phyloP scores from a whole-genome alignment of 2,113 vertebrate species.

The Lontra canadensis region DNA sequence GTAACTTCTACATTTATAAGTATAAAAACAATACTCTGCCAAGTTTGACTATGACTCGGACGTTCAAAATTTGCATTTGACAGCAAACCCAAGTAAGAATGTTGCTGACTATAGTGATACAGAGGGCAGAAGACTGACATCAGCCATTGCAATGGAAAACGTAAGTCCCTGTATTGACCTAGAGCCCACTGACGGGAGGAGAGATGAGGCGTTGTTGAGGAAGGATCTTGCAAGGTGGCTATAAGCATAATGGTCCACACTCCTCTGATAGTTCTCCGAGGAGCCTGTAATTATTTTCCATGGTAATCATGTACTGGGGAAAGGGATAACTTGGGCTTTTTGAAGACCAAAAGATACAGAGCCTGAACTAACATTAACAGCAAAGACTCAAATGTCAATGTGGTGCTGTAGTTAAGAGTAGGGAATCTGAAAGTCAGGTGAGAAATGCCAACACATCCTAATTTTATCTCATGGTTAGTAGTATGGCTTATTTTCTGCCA shows the following conservation, averaged over 20 bases:
- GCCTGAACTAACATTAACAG: neutral
- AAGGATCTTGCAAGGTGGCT: neutral
- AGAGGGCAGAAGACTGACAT: neutral
- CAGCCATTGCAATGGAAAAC: neutral
- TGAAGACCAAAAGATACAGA: neutral
- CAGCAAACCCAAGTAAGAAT: neutral
- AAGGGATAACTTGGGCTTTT: neutral
- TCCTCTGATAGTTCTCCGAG: neutral
- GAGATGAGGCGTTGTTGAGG: neutral
- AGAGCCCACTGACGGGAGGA: neutral
- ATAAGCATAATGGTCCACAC: neutral
- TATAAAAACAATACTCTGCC: neutral
- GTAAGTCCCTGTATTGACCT: neutral
- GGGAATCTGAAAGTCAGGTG: neutral
- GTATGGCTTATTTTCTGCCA: neutral
- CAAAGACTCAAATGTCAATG: neutral
- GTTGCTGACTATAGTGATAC: neutral
- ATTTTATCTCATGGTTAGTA: neutral
- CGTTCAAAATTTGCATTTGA: conserved; percentile 16
- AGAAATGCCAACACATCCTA: neutral
- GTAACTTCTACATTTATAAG: neutral
- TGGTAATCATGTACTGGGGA: neutral
- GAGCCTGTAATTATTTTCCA: neutral
- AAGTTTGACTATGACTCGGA: neutral
- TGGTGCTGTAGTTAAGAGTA: neutral